A percentile compares a stretch with the other conserved stretches of the same genome.
Evolutionary conservation across 2,888 invertebrate genomes (phyloP).

Genomic region (Sphaerophoria taeniata): DNA sequence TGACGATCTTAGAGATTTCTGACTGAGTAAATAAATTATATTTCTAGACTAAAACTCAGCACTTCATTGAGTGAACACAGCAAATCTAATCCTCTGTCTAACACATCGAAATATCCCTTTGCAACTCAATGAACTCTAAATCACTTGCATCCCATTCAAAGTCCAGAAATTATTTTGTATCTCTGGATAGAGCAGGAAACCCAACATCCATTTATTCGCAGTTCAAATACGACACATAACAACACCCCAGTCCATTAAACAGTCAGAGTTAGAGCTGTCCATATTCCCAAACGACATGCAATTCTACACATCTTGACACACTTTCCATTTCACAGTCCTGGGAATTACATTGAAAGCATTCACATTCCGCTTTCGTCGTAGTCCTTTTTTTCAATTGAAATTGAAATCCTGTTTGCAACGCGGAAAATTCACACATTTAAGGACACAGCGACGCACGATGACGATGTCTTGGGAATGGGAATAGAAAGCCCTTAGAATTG

Average conservation of each 20-base stretch:
- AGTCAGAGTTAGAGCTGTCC: not conserved
- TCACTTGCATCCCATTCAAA: too few relatives aligned
- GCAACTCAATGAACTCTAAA: slow-evolving; percentile 4
- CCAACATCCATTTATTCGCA: slow-evolving; percentile 24
- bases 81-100: too few relatives aligned
- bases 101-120: too few relatives aligned
- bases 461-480: not conserved
- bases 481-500: slow-evolving; percentile 55
- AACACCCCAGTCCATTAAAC: not conserved
- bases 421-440: slow-evolving; percentile 1
- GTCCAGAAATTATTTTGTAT: too few relatives aligned
- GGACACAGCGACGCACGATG: not conserved
- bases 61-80: too few relatives aligned
- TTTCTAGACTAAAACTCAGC: too few relatives aligned
- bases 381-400: slow-evolving; percentile 9
- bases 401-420: not conserved
- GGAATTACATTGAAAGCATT: slow-evolving; percentile 45
- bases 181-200: not conserved
- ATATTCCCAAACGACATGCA: slow-evolving; percentile 41
- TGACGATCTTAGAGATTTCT: too few relatives aligned
- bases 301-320: slow-evolving; percentile 67
- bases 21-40: too few relatives aligned
- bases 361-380: slow-evolving; percentile 32
- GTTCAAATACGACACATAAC: slow-evolving; percentile 5
- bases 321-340: slow-evolving; percentile 41